Percentiles rank a stretch among this genome's conserved stretches.
Conservation (phyloP, 2,797 vertebrate species). For the Enteromius viviparus region DNA sequence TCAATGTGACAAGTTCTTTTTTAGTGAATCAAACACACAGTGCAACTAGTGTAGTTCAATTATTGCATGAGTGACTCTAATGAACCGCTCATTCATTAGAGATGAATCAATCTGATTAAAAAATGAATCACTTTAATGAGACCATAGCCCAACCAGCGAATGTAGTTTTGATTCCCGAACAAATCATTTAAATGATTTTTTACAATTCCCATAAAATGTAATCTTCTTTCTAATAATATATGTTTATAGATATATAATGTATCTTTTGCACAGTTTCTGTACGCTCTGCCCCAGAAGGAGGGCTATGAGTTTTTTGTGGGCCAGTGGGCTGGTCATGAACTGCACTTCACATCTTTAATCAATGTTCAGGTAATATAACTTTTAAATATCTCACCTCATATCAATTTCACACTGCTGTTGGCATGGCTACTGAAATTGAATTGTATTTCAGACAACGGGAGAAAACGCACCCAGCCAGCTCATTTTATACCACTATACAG, state of each 20-base stretch:
- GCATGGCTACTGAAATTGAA: neutral
- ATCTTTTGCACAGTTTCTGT: constrained; percentile 77
- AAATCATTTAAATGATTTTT: neutral
- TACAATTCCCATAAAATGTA: neutral
- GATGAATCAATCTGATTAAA: too few relatives aligned
- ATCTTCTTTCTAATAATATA: neutral
- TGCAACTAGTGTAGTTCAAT: too few relatives aligned
- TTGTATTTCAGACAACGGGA: constrained; percentile 77
- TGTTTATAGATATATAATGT: neutral
- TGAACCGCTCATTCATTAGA: too few relatives aligned
- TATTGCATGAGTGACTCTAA: too few relatives aligned
- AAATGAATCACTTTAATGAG: too few relatives aligned
- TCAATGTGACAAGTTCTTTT: too few relatives aligned
- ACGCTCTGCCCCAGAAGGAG: constrained; percentile 89
- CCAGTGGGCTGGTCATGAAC: constrained; percentile 88
- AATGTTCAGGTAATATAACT: constrained; percentile 87
- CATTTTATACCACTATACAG: constrained; percentile 91
- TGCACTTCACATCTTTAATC: constrained; percentile 96
- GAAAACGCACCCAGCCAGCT: constrained; percentile 89
- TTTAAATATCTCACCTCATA: neutral
- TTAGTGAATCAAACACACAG: too few relatives aligned
- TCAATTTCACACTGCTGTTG: neutral
- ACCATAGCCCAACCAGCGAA: too few relatives aligned
- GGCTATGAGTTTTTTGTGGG: constrained; percentile 96
- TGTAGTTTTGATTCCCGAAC: neutral